Evolutionary conservation across 2,797 vertebrate species (phyloP).

Genomic region (Bovichtus variegatus): DNA sequence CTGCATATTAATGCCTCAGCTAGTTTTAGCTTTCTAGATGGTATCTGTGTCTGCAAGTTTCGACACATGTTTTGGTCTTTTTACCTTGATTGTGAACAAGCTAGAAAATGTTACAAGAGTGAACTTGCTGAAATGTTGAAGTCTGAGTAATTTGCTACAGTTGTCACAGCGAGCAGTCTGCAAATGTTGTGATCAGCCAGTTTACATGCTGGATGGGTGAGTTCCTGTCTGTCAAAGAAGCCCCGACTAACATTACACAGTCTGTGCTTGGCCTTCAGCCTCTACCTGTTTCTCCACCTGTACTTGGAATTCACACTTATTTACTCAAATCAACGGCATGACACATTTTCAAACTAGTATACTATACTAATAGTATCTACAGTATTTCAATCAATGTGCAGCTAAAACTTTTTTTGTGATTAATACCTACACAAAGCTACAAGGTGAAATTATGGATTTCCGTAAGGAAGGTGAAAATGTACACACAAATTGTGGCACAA

Average conservation of each 20-base stretch:
- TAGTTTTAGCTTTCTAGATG: too few relatives aligned
- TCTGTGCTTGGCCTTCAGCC: too few relatives aligned
- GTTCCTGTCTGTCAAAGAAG: background rate
- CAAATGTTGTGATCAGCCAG: too few relatives aligned
- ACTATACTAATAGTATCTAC: background rate
- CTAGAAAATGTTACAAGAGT: background rate
- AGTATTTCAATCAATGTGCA: background rate
- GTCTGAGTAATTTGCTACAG: too few relatives aligned
- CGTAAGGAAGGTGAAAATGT: slow-evolving; percentile 14
- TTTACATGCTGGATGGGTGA: background rate
- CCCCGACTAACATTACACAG: too few relatives aligned
- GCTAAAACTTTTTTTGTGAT: background rate
- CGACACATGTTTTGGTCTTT: background rate
- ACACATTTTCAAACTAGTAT: background rate
- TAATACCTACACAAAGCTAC: background rate
- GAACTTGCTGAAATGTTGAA: background rate
- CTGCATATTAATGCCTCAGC: too few relatives aligned
- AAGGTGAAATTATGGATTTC: slow-evolving; percentile 30
- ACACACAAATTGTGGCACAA: slow-evolving; percentile 18
- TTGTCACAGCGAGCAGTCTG: too few relatives aligned
- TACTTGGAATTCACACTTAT: too few relatives aligned
- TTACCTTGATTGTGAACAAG: background rate
- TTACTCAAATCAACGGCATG: too few relatives aligned
- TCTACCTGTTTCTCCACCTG: too few relatives aligned
- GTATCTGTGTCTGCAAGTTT: background rate